phyloP scores from a whole-genome alignment of 2,113 vertebrate genomes.

The Melozone crissalis region DNA sequence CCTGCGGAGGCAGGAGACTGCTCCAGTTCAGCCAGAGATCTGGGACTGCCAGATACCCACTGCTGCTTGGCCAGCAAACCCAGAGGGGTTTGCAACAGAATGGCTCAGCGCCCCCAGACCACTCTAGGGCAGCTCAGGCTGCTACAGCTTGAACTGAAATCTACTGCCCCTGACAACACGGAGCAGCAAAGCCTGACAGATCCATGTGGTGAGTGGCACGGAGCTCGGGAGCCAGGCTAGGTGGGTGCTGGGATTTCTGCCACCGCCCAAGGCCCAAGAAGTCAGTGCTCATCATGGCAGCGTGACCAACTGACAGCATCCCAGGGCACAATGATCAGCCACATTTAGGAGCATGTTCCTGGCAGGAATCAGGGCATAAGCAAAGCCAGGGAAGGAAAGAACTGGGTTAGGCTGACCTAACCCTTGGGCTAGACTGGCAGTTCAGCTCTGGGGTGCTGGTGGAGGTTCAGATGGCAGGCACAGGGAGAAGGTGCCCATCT shows the following conservation, averaged over 20 bases:
- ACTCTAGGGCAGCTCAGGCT: not conserved
- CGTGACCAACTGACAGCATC: constrained; percentile 16
- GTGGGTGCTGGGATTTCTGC: constrained; percentile 32
- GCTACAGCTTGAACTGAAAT: not conserved
- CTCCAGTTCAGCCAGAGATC: not conserved
- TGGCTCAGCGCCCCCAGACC: not conserved
- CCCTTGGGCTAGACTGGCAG: not conserved
- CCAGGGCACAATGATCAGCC: constrained; percentile 6
- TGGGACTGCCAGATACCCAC: not conserved
- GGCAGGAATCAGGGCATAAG: not conserved
- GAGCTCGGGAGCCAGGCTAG: not conserved
- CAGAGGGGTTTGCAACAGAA: not conserved
- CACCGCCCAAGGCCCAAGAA: constrained; percentile 36
- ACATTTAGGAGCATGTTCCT: not conserved
- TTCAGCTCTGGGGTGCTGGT: not conserved
- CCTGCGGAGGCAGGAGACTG: not conserved
- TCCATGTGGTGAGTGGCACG: not conserved
- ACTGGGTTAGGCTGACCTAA: not conserved
- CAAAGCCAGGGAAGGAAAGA: not conserved
- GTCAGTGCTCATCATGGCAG: constrained; percentile 19
- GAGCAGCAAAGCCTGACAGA: not conserved
- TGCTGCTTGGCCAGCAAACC: not conserved
- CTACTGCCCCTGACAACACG: not conserved
- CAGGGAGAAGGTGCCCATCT: not conserved
- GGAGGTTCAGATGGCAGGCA: not conserved